phyloP scores from a whole-genome alignment of 2,888 invertebrate genomes.

The Polydrusus tereticollis region DNA sequence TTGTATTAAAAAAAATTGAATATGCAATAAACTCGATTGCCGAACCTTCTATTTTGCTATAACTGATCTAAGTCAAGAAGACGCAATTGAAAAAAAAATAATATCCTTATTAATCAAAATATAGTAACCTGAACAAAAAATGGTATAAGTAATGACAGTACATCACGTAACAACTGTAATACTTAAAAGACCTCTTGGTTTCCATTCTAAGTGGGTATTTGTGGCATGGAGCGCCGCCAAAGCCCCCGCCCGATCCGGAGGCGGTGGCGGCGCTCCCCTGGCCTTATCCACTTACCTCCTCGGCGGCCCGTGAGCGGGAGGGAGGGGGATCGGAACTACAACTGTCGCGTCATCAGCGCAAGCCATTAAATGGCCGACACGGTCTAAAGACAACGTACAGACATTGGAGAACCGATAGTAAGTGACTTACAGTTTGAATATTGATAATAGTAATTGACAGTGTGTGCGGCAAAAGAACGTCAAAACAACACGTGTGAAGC shows the following conservation, averaged over 20 bases:
- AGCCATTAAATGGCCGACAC: slow-evolving; percentile 72
- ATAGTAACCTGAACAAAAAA: background rate
- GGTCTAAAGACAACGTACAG: slow-evolving; percentile 73
- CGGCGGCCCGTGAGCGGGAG: slow-evolving; percentile 68
- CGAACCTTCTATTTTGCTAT: too few species aligned
- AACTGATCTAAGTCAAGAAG: too few species aligned
- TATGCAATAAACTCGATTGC: too few species aligned
- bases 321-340: slow-evolving; percentile 66
- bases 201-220: slow-evolving; percentile 29
- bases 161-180: slow-evolving; percentile 8
- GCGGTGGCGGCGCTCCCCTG: slow-evolving; percentile 61
- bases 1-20: too few species aligned
- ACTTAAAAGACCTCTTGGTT: slow-evolving; percentile 10
- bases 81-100: too few species aligned
- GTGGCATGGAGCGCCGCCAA: slow-evolving; percentile 57
- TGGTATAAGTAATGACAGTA: background rate
- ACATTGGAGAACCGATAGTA: slow-evolving; percentile 64
- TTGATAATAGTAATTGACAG: slow-evolving; percentile 53
- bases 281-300: slow-evolving; percentile 69
- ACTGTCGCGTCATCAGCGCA: slow-evolving; percentile 60
- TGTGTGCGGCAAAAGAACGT: slow-evolving; percentile 69
- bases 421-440: slow-evolving; percentile 55
- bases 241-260: slow-evolving; percentile 54
- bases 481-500: slow-evolving; percentile 69
- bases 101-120: too few species aligned